Conservation (phyloP, 2,113 vertebrate genomes). For the Vulpes ferrilata region DNA sequence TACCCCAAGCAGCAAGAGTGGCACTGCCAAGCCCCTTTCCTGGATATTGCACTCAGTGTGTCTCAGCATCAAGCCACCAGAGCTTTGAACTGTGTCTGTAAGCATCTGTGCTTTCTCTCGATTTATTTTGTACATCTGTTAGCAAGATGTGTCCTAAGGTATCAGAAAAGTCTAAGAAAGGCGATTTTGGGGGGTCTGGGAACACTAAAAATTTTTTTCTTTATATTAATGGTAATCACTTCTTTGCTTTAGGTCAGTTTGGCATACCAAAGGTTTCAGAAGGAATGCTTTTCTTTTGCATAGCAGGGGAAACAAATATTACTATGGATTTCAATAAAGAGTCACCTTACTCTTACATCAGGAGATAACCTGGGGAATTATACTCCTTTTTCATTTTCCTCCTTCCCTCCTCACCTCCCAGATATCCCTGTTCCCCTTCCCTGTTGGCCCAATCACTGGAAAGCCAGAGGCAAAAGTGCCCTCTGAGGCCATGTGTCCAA, state of each 20-base stretch:
- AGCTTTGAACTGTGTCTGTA: not conserved
- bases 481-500: not conserved
- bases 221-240: not conserved
- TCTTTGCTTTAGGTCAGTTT: not conserved
- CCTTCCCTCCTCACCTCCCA: not conserved
- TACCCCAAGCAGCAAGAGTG: not conserved
- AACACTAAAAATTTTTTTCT: not conserved
- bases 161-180: not conserved
- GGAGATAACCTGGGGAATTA: not conserved
- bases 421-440: accelerated
- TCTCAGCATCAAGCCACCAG: not conserved
- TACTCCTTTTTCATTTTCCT: not conserved
- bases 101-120: not conserved
- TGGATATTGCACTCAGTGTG: too few species aligned
- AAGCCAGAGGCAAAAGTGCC: accelerated
- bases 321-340: not conserved
- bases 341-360: not conserved
- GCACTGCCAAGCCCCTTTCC: not conserved
- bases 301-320: not conserved
- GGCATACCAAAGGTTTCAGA: not conserved
- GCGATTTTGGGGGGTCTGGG: not conserved
- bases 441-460: not conserved
- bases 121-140: not conserved
- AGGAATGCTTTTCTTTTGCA: not conserved
- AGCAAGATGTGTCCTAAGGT: not conserved